Evolutionary conservation across 1,140 invertebrate genomes (phyloP).

Genomic region (Bombus impatiens): DNA sequence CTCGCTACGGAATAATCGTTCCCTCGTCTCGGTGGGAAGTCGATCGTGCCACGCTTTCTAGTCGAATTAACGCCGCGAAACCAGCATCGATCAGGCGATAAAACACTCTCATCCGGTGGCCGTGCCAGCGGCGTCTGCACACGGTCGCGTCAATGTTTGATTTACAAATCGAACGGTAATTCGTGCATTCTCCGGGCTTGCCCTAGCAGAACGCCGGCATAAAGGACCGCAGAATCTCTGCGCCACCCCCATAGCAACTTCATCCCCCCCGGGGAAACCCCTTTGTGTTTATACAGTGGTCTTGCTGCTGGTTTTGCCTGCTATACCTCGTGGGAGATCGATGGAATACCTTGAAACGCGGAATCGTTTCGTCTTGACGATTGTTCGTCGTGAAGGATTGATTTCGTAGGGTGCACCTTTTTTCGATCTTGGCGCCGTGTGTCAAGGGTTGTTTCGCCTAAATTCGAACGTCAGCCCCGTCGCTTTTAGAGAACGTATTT

Average conservation of each 20-base stretch:
- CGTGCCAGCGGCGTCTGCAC: slow-evolving; percentile 21
- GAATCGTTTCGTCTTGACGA: too few species aligned
- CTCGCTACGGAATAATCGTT: too few species aligned
- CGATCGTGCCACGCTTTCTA: slow-evolving; percentile 4
- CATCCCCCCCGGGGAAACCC: slow-evolving; percentile 38
- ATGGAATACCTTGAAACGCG: slow-evolving; percentile 16
- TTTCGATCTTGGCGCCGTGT: too few species aligned
- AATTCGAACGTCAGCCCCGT: too few species aligned
- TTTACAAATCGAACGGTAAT: slow-evolving; percentile 70
- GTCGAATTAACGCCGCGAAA: slow-evolving; percentile 9
- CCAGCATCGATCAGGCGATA: slow-evolving; percentile 10
- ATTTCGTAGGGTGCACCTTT: too few species aligned
- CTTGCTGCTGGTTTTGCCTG: slow-evolving; percentile 3
- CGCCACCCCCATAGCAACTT: slow-evolving; percentile 39
- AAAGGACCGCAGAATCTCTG: slow-evolving; percentile 36
- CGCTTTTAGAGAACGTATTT: too few species aligned
- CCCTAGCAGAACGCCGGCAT: slow-evolving; percentile 11
- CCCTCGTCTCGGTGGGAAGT: neutral
- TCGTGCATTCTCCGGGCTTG: slow-evolving; percentile 49
- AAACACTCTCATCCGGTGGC: slow-evolving; percentile 21
- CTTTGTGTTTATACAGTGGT: slow-evolving; percentile 50
- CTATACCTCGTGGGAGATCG: slow-evolving; percentile 23
- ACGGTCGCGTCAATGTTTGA: slow-evolving; percentile 58
- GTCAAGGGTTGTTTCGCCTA: too few species aligned
- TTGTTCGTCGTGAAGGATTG: too few species aligned